Evolutionary conservation across 2,797 vertebrate genomes (phyloP), one percentile per base, ranked within the genome.

Genomic region (Iguana delicatissima): DNA sequence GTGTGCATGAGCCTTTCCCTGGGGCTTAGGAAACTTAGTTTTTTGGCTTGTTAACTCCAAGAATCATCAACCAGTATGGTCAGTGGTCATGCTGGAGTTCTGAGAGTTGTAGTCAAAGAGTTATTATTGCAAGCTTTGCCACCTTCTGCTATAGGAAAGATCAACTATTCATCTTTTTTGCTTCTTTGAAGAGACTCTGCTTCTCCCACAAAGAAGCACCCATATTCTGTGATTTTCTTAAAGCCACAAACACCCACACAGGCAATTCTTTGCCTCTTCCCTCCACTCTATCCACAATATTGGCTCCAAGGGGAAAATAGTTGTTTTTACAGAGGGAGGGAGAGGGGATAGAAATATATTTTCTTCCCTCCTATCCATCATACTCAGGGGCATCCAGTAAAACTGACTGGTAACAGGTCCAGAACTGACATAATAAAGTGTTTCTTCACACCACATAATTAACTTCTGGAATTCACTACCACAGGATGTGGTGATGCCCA

Each of bases 391-490:
- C 42, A 77, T 8, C 38, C 26, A 32, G 29, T 72, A 73, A 82
- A 89, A 81, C 26, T 55, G 35, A 86, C 57, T 86, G 52, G 20
- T 57, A 16, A 29, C 72, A 74, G 22, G 35, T 76, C 73, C 72
- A 38, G 73, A 76, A 76, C 52, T 86, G 72, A 86, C 52, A 76
- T 26, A 57, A 85, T n/a, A 32, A n/a, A 32, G 52, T 76, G 52
- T 46, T 87, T 13, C 76, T 80, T 87, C 74, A n/a, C 22, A 29
- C 38, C 38, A 79, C 16, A 6, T 80, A 79, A n/a, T 79, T 59
- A 86, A 57, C 50, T 86, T 87, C 26, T 79, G 29, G 55, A 87
- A 87, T 87, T 87, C 74, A 46, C 10, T 79, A 64, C 38, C 29
- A 13, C 74, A 80, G 57, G 42, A 79, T 87, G 85, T 46, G 18